These are phyloP conservation scores for Glossophaga mutica DNA, from an alignment of 2,797 vertebrate genomes.

Conservation along the genomic window DNA sequence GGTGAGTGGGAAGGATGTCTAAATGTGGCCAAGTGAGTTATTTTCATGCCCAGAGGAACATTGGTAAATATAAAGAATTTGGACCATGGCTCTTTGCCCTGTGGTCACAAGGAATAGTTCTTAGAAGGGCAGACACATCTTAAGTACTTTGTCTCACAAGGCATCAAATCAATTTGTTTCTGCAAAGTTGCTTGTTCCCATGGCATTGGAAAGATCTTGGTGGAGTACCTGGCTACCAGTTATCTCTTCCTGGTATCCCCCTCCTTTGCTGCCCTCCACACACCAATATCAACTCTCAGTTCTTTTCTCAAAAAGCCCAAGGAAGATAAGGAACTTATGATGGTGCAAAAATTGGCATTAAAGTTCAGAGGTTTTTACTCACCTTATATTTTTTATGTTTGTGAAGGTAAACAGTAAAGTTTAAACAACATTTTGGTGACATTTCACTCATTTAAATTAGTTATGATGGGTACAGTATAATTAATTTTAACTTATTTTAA, in stretches of 20 bases:
- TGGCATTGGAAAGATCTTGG: not conserved
- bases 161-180: slow-evolving; percentile 9
- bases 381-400: not conserved
- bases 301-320: not conserved
- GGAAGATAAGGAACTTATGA: not conserved
- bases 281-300: not conserved
- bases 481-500: no score
- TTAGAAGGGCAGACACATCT: not conserved
- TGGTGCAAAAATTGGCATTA: not conserved
- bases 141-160: not conserved
- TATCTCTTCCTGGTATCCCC: not conserved
- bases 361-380: not conserved
- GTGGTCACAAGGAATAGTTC: not conserved
- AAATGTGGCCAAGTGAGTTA: not conserved
- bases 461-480: not conserved
- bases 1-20: not conserved
- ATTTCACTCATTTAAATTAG: not conserved
- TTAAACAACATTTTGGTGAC: not conserved
- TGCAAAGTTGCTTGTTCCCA: not conserved
- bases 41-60: not conserved
- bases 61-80: not conserved
- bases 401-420: not conserved
- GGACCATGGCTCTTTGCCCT: not conserved
- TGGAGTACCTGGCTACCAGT: not conserved
- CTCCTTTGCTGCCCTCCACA: not conserved